These are phyloP conservation scores for Copsychus sechellarum DNA, from an alignment of 2,113 vertebrate species.

Conservation along the genomic window DNA sequence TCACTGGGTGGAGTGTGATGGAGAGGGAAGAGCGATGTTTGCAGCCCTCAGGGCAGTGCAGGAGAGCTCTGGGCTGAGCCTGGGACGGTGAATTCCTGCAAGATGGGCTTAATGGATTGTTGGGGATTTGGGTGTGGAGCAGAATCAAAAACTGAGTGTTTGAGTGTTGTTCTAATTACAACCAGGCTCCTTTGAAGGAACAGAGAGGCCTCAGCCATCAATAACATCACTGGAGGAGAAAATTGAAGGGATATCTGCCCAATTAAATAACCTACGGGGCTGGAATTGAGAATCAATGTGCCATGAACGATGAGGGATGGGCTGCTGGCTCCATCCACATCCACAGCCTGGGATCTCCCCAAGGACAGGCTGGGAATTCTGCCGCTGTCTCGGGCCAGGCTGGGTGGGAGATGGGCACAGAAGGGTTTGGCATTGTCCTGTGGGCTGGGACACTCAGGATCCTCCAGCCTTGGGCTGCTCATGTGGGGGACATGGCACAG, in stretches of 20 bases:
- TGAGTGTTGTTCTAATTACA: constrained; percentile 20
- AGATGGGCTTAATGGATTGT: background rate
- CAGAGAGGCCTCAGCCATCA: constrained; percentile 36
- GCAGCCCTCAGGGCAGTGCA: background rate
- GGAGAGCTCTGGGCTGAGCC: background rate
- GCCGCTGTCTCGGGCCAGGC: rapidly evolving
- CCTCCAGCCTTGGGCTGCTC: background rate
- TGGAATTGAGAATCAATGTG: constrained; percentile 60
- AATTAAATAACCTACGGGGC: constrained; percentile 57
- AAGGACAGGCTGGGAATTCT: background rate
- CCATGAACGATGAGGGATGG: constrained; percentile 31
- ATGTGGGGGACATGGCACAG: background rate
- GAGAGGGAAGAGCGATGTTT: background rate
- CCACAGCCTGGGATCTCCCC: background rate
- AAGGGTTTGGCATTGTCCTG: rapidly evolving
- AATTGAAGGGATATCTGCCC: constrained; percentile 68
- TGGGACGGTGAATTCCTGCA: background rate
- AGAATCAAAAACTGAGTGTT: background rate
- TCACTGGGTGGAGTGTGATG: background rate
- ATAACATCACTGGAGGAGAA: constrained; percentile 62
- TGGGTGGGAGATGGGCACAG: background rate
- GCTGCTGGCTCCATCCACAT: background rate
- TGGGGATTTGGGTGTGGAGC: constrained; percentile 3
- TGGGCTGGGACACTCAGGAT: background rate
- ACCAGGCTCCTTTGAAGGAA: constrained; percentile 30